phyloP scores from a whole-genome alignment of 2,113 vertebrate genomes.

The mouse (Mus musculus) region DNA sequence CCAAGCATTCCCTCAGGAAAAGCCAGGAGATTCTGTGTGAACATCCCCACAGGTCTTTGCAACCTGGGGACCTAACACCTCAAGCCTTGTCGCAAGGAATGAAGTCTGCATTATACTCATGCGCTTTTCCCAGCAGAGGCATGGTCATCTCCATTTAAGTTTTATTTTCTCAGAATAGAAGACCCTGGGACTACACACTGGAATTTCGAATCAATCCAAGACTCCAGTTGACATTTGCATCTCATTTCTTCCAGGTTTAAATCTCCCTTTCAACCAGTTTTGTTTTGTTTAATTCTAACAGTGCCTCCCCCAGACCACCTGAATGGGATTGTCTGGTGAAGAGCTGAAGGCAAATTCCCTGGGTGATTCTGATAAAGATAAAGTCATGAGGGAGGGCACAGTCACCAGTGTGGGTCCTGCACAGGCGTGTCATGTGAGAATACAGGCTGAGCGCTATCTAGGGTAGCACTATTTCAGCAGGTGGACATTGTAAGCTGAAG shows the following conservation, averaged over 20 bases:
- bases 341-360: not conserved
- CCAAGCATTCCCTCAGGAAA: too few relatives aligned
- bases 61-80: too few relatives aligned
- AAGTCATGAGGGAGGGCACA: not conserved
- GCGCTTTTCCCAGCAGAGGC: too few relatives aligned
- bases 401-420: not conserved
- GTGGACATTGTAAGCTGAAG: not conserved
- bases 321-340: not conserved
- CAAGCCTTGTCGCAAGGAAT: too few relatives aligned
- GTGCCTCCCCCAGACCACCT: not conserved
- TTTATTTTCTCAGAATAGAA: not conserved
- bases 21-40: too few relatives aligned
- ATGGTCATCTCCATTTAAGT: not conserved
- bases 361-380: not conserved
- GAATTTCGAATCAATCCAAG: not conserved
- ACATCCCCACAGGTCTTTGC: too few relatives aligned
- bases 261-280: not conserved
- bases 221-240: not conserved
- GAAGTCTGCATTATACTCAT: too few relatives aligned
- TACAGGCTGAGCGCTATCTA: not conserved
- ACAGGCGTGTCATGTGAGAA: too few relatives aligned
- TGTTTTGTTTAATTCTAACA: not conserved
- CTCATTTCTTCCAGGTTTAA: not conserved
- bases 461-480: rapidly evolving
- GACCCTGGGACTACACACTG: not conserved